These are phyloP conservation scores for Eulacestoma nigropectus DNA, from an alignment of 2,113 vertebrate species.

Conservation along the genomic window DNA sequence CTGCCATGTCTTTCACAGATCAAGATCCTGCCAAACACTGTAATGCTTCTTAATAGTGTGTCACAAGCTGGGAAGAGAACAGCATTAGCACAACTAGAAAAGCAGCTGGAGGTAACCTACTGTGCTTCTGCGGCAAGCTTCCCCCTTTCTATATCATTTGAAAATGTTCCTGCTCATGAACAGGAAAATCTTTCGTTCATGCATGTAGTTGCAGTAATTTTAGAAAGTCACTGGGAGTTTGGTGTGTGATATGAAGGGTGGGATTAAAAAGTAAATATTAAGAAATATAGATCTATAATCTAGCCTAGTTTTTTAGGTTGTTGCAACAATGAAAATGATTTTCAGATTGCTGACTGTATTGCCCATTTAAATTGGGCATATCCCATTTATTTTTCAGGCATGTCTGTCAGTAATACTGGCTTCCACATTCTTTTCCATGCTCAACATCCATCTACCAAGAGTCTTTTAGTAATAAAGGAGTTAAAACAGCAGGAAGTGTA, in stretches of 20 bases:
- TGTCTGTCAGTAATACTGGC: neutral
- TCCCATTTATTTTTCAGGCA: neutral
- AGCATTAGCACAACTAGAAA: neutral
- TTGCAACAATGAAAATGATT: neutral
- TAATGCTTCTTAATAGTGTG: neutral
- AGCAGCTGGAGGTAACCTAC: neutral
- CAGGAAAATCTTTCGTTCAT: neutral
- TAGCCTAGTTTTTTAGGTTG: neutral
- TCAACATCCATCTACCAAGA: neutral
- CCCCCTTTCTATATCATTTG: neutral
- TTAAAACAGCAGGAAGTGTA: neutral
- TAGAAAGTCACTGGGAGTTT: neutral
- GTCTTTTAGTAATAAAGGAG: neutral
- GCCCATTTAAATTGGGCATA: neutral
- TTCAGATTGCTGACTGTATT: neutral
- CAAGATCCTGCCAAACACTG: neutral
- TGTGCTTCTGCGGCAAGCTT: neutral
- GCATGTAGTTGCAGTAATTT: neutral
- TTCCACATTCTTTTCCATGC: neutral
- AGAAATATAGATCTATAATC: neutral
- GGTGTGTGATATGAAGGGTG: neutral
- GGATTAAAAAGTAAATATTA: neutral
- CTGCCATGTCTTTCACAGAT: neutral
- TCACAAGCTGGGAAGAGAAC: neutral
- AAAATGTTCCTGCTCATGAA: neutral